These are phyloP conservation scores for Coelopa frigida DNA, from an alignment of 1,140 invertebrate species.

Conservation along the genomic window DNA sequence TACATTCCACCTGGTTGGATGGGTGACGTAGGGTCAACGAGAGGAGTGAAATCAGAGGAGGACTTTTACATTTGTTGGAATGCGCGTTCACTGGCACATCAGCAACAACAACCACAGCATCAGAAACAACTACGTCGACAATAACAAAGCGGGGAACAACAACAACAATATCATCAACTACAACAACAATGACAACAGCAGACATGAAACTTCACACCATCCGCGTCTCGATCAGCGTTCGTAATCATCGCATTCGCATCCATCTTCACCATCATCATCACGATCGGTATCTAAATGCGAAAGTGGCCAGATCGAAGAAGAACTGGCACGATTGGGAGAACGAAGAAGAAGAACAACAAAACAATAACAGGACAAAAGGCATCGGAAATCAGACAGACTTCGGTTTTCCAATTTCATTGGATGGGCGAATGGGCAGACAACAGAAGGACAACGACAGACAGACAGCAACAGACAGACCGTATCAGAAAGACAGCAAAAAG, in stretches of 20 bases:
- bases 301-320: background rate
- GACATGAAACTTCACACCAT: no score
- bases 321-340: background rate
- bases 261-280: background rate
- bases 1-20: no score
- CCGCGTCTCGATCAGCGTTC: no score
- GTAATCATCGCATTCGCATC: background rate
- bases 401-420: no score
- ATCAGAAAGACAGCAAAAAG: background rate
- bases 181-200: background rate
- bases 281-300: background rate
- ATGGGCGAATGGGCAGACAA: no score
- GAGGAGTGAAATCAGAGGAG: no score
- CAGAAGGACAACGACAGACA: background rate
- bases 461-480: background rate
- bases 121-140: no score
- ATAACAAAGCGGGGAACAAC: no score
- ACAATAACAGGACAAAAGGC: background rate
- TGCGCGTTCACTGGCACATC: background rate
- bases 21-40: no score
- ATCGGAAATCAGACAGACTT: no score
- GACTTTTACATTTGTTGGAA: background rate
- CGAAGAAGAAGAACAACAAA: background rate
- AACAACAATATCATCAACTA: no score
- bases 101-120: no score